Evolutionary conservation across 2,797 vertebrate species (phyloP).

Genomic region (Pelodytes ibericus): DNA sequence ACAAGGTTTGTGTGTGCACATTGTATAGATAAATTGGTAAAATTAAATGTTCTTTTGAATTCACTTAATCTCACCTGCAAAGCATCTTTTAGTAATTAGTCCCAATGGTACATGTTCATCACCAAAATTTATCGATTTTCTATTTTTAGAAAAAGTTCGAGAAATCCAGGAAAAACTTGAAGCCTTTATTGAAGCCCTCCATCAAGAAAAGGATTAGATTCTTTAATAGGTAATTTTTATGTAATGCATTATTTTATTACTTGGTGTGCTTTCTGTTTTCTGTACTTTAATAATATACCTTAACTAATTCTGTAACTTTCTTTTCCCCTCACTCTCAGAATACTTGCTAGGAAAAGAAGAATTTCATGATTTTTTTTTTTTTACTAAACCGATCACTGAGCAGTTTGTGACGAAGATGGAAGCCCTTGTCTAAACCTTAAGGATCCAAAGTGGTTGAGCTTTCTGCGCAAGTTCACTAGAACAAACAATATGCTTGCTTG

Average conservation of each 20-base stretch:
- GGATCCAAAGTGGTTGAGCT: background rate
- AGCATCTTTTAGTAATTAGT: no score
- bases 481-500: slow-evolving; percentile 4
- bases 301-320: background rate
- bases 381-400: background rate
- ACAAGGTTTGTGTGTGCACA: no score
- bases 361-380: background rate
- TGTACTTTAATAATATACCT: background rate
- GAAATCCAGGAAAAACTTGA: slow-evolving; percentile 99
- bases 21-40: no score
- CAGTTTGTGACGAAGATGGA: background rate
- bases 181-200: slow-evolving; percentile 98
- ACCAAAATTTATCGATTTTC: no score
- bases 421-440: background rate
- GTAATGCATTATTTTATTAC: background rate
- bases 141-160: slow-evolving; percentile 94
- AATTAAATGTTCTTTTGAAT: no score
- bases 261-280: background rate
- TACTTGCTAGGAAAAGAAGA: background rate
- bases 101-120: no score
- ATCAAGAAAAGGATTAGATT: slow-evolving; percentile 84
- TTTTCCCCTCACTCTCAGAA: background rate
- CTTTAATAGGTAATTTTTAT: slow-evolving; percentile 10
- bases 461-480: background rate
- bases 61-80: no score